phyloP scores from a whole-genome alignment of 2,113 vertebrate genomes.

The Otis tarda region DNA sequence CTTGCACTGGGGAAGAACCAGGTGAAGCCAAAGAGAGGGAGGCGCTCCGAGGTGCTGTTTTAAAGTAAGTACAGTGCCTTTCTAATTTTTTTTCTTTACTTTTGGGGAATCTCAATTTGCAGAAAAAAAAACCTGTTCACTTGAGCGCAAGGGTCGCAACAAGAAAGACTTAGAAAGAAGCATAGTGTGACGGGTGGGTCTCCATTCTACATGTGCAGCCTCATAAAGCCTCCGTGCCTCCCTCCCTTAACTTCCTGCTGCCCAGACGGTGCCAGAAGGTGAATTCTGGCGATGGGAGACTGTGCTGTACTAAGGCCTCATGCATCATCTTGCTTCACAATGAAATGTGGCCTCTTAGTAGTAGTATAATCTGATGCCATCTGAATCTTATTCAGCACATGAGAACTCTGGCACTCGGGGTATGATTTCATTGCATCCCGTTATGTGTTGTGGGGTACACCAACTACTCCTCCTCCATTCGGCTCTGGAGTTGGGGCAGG shows the following conservation, averaged over 20 bases:
- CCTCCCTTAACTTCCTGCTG: not conserved
- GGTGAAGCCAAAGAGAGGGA: conserved; percentile 97
- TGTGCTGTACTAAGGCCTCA: not conserved
- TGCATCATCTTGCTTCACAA: not conserved
- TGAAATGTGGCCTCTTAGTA: not conserved
- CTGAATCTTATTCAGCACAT: not conserved
- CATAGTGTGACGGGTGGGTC: not conserved
- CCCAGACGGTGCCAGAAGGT: not conserved
- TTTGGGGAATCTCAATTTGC: not conserved
- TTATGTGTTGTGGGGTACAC: not conserved
- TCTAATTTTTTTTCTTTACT: not conserved
- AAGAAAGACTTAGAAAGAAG: not conserved
- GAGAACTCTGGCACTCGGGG: not conserved
- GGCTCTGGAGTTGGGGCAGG: not conserved
- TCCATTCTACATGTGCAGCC: not conserved
- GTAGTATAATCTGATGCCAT: not conserved
- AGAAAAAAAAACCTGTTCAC: not conserved
- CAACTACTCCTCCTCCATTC: not conserved
- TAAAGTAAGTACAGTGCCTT: conserved; percentile 84
- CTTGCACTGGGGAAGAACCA: conserved; percentile 97
- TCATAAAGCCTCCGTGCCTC: not conserved
- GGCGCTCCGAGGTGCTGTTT: conserved; percentile 93
- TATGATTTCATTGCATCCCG: not conserved
- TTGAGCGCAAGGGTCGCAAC: not conserved
- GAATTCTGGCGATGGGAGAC: not conserved